These are phyloP conservation scores for Mamestra brassicae DNA, from an alignment of 2,888 invertebrate genomes.

Conservation along the genomic window DNA sequence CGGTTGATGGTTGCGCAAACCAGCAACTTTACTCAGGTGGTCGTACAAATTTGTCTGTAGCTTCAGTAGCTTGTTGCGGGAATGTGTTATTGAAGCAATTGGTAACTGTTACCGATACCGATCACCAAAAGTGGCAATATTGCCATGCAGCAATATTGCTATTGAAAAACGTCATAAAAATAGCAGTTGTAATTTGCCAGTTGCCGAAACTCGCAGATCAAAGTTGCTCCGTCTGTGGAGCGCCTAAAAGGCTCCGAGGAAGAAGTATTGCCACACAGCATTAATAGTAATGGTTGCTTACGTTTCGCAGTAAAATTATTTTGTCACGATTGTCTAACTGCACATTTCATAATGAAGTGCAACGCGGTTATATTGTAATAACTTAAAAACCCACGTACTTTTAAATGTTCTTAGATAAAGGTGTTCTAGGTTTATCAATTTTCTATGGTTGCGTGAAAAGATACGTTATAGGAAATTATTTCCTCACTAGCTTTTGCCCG, in stretches of 20 bases:
- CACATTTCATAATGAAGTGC: constrained; percentile 45
- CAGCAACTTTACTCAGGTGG: too few relatives aligned
- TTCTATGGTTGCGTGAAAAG: neutral
- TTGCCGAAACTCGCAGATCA: neutral
- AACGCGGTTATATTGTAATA: constrained; percentile 27
- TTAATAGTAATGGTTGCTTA: constrained; percentile 12
- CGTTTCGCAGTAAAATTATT: constrained; percentile 43
- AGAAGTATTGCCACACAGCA: constrained; percentile 41
- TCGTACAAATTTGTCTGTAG: too few relatives aligned
- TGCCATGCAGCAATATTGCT: too few relatives aligned
- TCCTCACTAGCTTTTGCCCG: neutral
- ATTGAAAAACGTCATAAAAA: too few relatives aligned
- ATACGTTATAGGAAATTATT: neutral
- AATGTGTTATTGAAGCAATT: too few relatives aligned
- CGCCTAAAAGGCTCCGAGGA: neutral
- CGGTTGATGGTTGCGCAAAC: too few relatives aligned
- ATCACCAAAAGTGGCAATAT: too few relatives aligned
- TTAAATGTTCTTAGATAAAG: neutral
- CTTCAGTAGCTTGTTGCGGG: too few relatives aligned
- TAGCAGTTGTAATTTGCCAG: neutral
- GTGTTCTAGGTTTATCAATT: neutral
- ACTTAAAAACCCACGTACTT: constrained; percentile 45
- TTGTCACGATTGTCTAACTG: constrained; percentile 51
- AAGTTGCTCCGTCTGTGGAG: neutral
- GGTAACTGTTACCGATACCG: too few relatives aligned